Percentiles rank a stretch among this genome's conserved stretches.
Evolutionary conservation across 2,797 vertebrate species (phyloP).

Genomic region (Coregonus suidteri): DNA sequence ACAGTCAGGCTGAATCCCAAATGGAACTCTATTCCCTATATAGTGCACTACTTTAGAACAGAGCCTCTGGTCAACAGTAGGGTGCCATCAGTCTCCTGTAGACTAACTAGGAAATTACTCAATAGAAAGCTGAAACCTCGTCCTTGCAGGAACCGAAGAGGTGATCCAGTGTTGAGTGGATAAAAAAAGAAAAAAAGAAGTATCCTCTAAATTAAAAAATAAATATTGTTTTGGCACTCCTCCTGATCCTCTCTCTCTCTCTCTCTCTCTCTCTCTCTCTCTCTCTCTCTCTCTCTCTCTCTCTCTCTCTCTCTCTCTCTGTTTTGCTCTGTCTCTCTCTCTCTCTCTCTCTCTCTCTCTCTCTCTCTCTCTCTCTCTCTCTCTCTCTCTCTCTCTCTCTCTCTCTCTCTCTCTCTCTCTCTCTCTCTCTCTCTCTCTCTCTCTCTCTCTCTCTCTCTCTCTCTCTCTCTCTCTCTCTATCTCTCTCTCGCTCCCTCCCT

Average conservation of each 20-base stretch:
- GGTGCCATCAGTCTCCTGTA: neutral
- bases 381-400: too few relatives aligned
- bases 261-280: constrained; percentile 13
- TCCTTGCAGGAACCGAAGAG: neutral
- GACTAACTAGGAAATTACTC: neutral
- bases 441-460: neutral
- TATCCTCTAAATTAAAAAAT: neutral
- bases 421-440: neutral
- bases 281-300: constrained; percentile 40
- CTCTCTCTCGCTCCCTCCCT: neutral
- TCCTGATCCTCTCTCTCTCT: constrained; percentile 3
- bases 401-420: too few relatives aligned
- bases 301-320: constrained; percentile 27
- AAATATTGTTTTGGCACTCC: neutral
- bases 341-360: too few relatives aligned
- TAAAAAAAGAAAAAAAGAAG: neutral
- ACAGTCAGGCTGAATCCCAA: neutral
- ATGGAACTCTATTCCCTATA: neutral
- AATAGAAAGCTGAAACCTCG: neutral
- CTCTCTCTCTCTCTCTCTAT: neutral
- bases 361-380: neutral
- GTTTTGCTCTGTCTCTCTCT: neutral
- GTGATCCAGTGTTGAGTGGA: neutral
- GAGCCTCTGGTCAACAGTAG: too few relatives aligned
- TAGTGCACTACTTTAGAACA: neutral